A percentile compares a stretch with the other conserved stretches of the same genome.
Evolutionary conservation across 2,113 vertebrate genomes (phyloP).

Genomic region (Brachypodius melanocephalos): DNA sequence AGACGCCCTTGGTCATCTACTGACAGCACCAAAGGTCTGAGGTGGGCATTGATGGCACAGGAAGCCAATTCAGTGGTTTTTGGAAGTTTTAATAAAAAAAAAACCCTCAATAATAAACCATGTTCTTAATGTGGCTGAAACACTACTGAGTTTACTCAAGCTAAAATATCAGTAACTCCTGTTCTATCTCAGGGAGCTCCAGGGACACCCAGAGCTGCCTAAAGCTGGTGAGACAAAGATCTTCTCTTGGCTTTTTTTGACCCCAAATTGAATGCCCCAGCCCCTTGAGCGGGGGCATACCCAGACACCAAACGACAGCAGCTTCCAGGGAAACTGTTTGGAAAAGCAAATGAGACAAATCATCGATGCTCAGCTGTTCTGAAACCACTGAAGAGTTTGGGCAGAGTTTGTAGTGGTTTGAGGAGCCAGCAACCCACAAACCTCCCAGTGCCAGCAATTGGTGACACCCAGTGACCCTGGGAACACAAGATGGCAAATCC

Average conservation of each 20-base stretch:
- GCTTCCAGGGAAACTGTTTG: background rate
- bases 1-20: too few relatives aligned
- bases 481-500: background rate
- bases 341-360: rapidly evolving
- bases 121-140: background rate
- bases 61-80: background rate
- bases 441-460: background rate
- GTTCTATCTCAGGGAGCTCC: background rate
- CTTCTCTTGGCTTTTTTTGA: background rate
- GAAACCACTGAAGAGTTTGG: background rate
- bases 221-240: background rate
- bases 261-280: background rate
- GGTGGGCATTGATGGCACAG: background rate
- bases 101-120: background rate
- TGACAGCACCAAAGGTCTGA: background rate
- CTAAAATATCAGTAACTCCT: background rate
- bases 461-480: background rate
- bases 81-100: background rate
- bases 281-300: background rate
- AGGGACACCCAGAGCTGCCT: background rate
- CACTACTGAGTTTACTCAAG: background rate
- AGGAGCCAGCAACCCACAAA: background rate
- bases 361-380: rapidly evolving
- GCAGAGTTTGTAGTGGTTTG: background rate
- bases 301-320: background rate